These are phyloP conservation scores for Alloscopus bannaensis DNA, from an alignment of 2,888 invertebrate species.

Conservation along the genomic window DNA sequence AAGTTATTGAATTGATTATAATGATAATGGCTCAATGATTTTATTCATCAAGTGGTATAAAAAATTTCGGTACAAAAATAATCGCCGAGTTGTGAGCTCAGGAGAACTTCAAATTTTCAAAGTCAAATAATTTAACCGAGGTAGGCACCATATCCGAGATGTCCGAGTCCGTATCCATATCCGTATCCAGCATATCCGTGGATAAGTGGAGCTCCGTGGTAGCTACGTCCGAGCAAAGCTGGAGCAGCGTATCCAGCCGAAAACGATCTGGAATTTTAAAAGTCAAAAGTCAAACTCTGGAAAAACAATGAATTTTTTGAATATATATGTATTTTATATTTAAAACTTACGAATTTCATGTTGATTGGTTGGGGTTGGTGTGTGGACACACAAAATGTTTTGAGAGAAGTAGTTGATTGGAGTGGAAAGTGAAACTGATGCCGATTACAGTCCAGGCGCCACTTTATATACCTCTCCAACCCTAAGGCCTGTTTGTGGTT, in stretches of 20 bases:
- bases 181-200: conserved; percentile 35
- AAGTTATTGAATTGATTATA: too few relatives aligned
- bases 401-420: not conserved
- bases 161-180: too few relatives aligned
- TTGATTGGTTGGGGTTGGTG: conserved; percentile 26
- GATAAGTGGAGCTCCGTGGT: conserved; percentile 52
- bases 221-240: conserved; percentile 12
- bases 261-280: not conserved
- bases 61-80: too few relatives aligned
- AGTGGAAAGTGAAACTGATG: conserved; percentile 1
- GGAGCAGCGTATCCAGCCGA: conserved; percentile 27
- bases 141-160: too few relatives aligned
- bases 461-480: not conserved
- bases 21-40: too few relatives aligned
- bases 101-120: too few relatives aligned
- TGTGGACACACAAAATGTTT: conserved; percentile 5
- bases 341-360: conserved; percentile 52
- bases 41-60: too few relatives aligned
- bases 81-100: too few relatives aligned
- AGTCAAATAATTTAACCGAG: too few relatives aligned
- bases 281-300: not conserved
- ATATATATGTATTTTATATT: not conserved
- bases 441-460: not conserved
- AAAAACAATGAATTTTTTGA: not conserved
- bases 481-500: too few relatives aligned